Percentiles rank a stretch among this genome's conserved stretches.
Conservation (phyloP, 2,888 invertebrate species). For the Erebia aethiops region DNA sequence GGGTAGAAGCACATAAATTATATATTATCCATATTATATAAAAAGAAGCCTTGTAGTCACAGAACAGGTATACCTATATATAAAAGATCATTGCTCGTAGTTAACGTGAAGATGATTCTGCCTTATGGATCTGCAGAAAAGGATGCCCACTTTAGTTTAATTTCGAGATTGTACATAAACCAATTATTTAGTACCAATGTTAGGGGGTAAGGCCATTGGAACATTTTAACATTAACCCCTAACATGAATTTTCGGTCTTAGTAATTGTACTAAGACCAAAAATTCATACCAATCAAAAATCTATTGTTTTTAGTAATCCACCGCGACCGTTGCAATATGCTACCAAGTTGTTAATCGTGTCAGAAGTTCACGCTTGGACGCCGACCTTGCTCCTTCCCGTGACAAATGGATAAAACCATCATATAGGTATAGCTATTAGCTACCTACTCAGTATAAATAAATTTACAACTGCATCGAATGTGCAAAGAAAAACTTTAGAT, state of each 20-base stretch:
- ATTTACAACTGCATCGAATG: slow-evolving; percentile 40
- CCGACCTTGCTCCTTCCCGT: slow-evolving; percentile 80
- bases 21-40: too few relatives aligned
- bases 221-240: too few relatives aligned
- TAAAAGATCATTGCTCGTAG: too few relatives aligned
- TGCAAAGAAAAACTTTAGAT: slow-evolving; percentile 1
- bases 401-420: slow-evolving; percentile 42
- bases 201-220: neutral
- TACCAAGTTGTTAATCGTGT: slow-evolving; percentile 62
- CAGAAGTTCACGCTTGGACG: slow-evolving; percentile 76
- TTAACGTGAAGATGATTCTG: too few relatives aligned
- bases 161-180: too few relatives aligned
- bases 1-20: neutral
- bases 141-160: too few relatives aligned
- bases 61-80: too few relatives aligned
- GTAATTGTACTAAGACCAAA: slow-evolving; percentile 1
- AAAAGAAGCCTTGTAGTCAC: too few relatives aligned
- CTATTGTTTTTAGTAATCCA: slow-evolving; percentile 15
- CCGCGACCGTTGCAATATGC: slow-evolving; percentile 22
- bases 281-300: slow-evolving; percentile 1
- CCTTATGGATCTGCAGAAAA: too few relatives aligned
- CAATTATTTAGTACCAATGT: too few relatives aligned
- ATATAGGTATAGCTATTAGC: neutral
- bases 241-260: too few relatives aligned
- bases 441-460: neutral